Evolutionary conservation across 1,140 invertebrate species (phyloP).

Genomic region (Drosophila serrata): DNA sequence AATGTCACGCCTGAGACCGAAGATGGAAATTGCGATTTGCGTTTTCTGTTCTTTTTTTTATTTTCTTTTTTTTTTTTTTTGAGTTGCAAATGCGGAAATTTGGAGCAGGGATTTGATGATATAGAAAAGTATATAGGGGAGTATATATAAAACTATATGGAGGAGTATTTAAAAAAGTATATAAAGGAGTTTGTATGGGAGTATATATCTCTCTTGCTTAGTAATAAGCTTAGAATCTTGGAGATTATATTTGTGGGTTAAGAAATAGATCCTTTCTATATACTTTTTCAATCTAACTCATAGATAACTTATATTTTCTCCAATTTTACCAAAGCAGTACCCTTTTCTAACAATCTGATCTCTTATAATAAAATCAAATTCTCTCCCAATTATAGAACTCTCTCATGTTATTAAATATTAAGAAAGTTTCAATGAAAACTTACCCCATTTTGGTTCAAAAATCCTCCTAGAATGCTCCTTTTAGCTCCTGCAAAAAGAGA

Average conservation of each 20-base stretch:
- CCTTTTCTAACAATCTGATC: no score
- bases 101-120: not conserved
- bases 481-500: conserved; percentile 10
- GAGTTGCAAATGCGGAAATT: conserved; percentile 3
- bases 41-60: no score
- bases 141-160: not conserved
- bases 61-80: not conserved
- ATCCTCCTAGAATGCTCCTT: not conserved
- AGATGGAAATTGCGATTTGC: conserved; percentile 21
- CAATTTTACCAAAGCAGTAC: no score
- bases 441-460: not conserved
- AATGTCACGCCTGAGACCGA: conserved; percentile 52
- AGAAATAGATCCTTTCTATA: not conserved
- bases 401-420: not conserved
- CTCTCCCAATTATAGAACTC: no score
- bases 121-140: not conserved
- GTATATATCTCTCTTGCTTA: not conserved
- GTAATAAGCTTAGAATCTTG: not conserved
- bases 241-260: not conserved
- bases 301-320: no score
- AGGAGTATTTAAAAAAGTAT: not conserved
- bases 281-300: no score
- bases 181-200: not conserved
- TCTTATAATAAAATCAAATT: no score
- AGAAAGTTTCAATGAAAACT: not conserved